These are phyloP conservation scores for Centropus unirufus DNA, from an alignment of 2,113 vertebrate species.

Conservation along the genomic window DNA sequence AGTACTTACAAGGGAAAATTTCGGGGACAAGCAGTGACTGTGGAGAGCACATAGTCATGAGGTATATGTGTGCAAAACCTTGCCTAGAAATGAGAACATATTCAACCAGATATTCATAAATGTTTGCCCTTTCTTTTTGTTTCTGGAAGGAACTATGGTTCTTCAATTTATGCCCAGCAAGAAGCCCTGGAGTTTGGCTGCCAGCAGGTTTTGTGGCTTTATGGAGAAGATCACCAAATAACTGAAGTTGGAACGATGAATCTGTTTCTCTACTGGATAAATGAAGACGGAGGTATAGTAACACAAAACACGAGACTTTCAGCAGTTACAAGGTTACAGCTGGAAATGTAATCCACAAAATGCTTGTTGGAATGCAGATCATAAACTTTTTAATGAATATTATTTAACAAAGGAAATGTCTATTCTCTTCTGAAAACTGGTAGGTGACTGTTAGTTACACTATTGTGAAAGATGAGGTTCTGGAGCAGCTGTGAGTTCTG, in stretches of 20 bases:
- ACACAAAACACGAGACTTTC: neutral
- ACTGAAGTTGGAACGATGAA: conserved; percentile 96
- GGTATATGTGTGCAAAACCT: neutral
- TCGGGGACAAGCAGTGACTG: neutral
- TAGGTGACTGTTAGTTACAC: neutral
- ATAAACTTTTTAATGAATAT: neutral
- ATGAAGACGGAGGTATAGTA: conserved; percentile 89
- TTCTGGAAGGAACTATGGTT: conserved; percentile 86
- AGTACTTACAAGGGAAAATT: neutral
- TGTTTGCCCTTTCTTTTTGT: neutral
- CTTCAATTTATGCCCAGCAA: conserved; percentile 82
- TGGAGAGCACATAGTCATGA: neutral
- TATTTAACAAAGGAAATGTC: neutral
- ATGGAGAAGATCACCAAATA: conserved; percentile 88
- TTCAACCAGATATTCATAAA: neutral
- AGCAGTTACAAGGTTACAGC: neutral
- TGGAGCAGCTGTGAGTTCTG: neutral
- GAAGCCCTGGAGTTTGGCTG: conserved; percentile 83
- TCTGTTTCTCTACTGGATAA: conserved; percentile 91
- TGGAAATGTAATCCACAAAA: neutral
- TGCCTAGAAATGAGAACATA: neutral
- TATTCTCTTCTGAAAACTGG: neutral
- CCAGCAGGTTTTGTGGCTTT: conserved; percentile 92
- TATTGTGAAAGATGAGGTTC: neutral
- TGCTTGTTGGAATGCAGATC: neutral